phyloP scores from a whole-genome alignment of 2,113 vertebrate species.

The Argyrosomus japonicus region DNA sequence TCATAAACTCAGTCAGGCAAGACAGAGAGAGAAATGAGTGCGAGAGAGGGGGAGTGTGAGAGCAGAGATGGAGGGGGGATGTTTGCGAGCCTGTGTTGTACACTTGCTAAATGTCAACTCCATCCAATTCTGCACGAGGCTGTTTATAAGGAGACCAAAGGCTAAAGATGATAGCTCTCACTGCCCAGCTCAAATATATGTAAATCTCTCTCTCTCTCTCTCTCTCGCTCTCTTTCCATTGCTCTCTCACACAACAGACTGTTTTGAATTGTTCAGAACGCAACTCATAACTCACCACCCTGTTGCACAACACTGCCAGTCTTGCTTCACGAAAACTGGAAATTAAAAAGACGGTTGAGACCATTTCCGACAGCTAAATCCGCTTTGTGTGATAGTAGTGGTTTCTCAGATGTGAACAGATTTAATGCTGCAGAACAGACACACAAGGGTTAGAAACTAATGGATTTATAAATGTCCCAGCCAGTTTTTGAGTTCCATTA shows the following conservation, averaged over 20 bases:
- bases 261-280: neutral
- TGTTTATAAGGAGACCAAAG: constrained; percentile 50
- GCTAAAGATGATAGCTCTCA: constrained; percentile 44
- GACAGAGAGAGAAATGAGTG: neutral
- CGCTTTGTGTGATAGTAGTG: neutral
- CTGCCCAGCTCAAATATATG: constrained; percentile 23
- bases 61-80: constrained; percentile 11
- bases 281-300: neutral
- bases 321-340: neutral
- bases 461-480: constrained; percentile 6
- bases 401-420: neutral
- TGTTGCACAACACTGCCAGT: neutral
- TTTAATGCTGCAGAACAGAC: neutral
- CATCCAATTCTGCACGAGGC: constrained; percentile 55
- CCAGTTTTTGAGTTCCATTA: neutral
- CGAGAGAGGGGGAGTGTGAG: neutral
- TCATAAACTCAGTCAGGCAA: neutral
- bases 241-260: neutral
- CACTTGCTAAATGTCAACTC: constrained; percentile 72
- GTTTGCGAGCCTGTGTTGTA: constrained; percentile 41
- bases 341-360: constrained; percentile 19
- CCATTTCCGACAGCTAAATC: neutral
- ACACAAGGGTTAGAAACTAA: neutral
- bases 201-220: constrained; percentile 12
- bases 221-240: neutral